Evolutionary conservation across 2,797 vertebrate genomes (phyloP).

Genomic region (Scolopax rusticola): DNA sequence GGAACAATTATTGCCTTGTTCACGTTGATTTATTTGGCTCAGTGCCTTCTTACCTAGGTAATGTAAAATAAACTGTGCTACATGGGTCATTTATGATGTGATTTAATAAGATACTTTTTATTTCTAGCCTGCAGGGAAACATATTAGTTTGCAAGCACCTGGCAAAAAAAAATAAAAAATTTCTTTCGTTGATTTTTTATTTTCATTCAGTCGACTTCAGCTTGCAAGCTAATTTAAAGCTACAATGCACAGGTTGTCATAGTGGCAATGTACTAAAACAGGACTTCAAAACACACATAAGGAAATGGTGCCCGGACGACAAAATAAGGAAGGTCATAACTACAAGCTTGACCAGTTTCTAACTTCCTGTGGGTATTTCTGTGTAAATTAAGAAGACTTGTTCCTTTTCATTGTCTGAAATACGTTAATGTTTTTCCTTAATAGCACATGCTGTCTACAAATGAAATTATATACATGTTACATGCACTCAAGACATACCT

Average conservation of each 20-base stretch:
- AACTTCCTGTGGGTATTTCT: constrained; percentile 15
- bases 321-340: constrained; percentile 29
- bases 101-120: constrained; percentile 75
- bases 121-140: constrained; percentile 52
- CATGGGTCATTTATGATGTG: constrained; percentile 75
- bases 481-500: not conserved
- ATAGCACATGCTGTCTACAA: not conserved
- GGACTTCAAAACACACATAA: not conserved
- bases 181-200: not conserved
- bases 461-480: not conserved
- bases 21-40: constrained; percentile 75
- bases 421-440: constrained; percentile 8
- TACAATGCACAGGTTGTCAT: constrained; percentile 13
- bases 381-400: constrained; percentile 23
- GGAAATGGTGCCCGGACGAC: not conserved
- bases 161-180: not conserved
- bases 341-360: not conserved
- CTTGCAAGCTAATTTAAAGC: constrained; percentile 51
- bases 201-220: constrained; percentile 13
- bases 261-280: constrained; percentile 12
- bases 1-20: constrained; percentile 75
- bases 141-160: constrained; percentile 51
- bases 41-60: constrained; percentile 59
- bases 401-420: constrained; percentile 2
- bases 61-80: constrained; percentile 74